phyloP scores from a whole-genome alignment of 2,113 vertebrate genomes.

The Limanda limanda region DNA sequence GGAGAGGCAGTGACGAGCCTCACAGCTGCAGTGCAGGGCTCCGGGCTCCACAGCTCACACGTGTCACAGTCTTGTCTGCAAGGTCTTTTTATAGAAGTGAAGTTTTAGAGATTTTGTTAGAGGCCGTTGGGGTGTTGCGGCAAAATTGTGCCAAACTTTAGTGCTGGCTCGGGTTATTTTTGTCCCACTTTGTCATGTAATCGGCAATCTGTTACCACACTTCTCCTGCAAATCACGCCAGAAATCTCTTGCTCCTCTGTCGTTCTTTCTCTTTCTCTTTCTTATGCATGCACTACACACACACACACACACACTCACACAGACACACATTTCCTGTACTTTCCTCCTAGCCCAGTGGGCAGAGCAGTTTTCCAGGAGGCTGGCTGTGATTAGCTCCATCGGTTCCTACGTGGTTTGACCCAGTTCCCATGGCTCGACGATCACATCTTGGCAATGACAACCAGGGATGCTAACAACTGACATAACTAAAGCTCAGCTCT shows the following conservation, averaged over 20 bases:
- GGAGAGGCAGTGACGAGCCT: constrained; percentile 6
- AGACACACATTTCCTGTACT: constrained; percentile 53
- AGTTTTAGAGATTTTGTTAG: constrained; percentile 30
- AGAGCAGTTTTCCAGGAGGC: constrained; percentile 61
- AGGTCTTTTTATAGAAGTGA: constrained; percentile 27
- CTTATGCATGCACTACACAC: background rate
- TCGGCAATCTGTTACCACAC: constrained; percentile 63
- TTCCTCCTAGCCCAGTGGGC: constrained; percentile 36
- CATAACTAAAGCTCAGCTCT: constrained; percentile 50
- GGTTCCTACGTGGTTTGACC: constrained; percentile 69
- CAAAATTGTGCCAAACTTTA: constrained; percentile 47
- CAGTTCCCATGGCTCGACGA: constrained; percentile 73
- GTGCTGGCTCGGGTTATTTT: constrained; percentile 56
- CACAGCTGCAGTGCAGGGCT: constrained; percentile 43
- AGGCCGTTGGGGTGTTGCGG: constrained; percentile 19
- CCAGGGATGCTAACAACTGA: constrained; percentile 42
- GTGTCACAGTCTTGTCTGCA: constrained; percentile 4
- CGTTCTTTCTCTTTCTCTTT: constrained; percentile 11
- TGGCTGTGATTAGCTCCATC: constrained; percentile 68
- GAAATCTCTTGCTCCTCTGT: constrained; percentile 31
- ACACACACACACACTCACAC: background rate
- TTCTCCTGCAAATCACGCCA: constrained; percentile 52
- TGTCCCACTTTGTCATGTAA: constrained; percentile 57
- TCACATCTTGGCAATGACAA: constrained; percentile 55
- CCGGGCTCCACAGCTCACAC: constrained; percentile 12